Evolutionary conservation across 2,797 vertebrate species (phyloP), one percentile per base, ranked within the genome.

Genomic region (Gobionotothen gibberifrons): DNA sequence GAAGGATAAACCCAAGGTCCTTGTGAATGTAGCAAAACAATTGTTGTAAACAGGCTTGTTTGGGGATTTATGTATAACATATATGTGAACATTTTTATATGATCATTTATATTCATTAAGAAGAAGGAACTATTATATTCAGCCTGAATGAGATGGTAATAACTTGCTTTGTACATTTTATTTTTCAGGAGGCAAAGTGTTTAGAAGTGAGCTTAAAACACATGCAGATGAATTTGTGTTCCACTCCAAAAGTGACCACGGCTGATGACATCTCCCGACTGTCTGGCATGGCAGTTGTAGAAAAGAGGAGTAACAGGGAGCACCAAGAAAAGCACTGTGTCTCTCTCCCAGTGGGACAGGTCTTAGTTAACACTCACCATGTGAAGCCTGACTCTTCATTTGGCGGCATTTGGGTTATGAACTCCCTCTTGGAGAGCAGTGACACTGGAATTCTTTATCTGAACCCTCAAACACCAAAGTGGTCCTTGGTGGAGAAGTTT

Each of bases 401-500:
- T 32, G 60, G 22, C 0, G 47, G 47, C 5, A 32, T 76, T 9
- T 84, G 42, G 29, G 56, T 64, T 16, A 8, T 65, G 43, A 56
- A 63, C 40, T 56, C 58, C 6, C 47, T 59, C 11, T 14, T 75
- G 49, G 82, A 84, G 19, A 80, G 59, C 60, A 40, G n/a, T 19
- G 84, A 88, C 14, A 22, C 52, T 52, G 87, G 68, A 43, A 63
- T 87, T 55, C 64, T 92, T 56, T 92, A 87, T 60, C 64, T 92
- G 32, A 92, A 93, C 65, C 91, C 91, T 61, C 88, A 82, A 74
- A 86, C 90, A 14, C 82, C 87, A 36, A 89, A 71, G 10, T 87
- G 81, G 79, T 85, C 52, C 42, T 84, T 92, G 0, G 77, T 82
- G 4, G 81, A 93, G 49, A 91, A 65, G 84, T 89, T 87, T 69